Percentiles rank a stretch among this genome's conserved stretches.
phyloP scores from a whole-genome alignment of 2,797 vertebrate genomes.

The Hozukius guyotensis region DNA sequence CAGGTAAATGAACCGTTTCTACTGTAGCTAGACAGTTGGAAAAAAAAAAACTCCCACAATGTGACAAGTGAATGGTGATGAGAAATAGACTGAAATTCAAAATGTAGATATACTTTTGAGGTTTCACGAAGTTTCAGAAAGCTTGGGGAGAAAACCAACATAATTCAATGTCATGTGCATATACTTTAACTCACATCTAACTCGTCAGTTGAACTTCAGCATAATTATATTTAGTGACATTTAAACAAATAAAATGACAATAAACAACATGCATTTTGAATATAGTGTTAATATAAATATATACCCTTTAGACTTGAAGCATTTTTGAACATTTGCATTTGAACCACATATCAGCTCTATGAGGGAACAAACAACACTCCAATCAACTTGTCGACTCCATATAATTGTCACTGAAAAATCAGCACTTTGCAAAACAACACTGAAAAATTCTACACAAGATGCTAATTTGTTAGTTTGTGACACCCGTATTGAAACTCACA shows the following conservation, averaged over 20 bases:
- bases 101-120: conserved; percentile 14
- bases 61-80: conserved; percentile 27
- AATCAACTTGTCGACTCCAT: conserved; percentile 39
- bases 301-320: neutral
- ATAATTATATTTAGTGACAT: neutral
- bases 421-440: conserved; percentile 32
- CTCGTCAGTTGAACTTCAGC: neutral
- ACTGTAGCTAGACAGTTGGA: neutral
- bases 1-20: neutral
- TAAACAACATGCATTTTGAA: neutral
- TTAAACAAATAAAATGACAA: neutral
- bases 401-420: conserved; percentile 59
- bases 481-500: neutral
- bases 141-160: neutral
- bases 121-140: conserved; percentile 8
- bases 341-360: conserved; percentile 7
- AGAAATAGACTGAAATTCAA: conserved; percentile 24
- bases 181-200: neutral
- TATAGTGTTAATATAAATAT: neutral
- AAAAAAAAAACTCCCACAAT: neutral
- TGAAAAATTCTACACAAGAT: conserved; percentile 2
- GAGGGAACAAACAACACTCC: conserved; percentile 52
- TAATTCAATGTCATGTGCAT: neutral
- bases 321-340: neutral
- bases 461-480: conserved; percentile 31